phyloP scores from a whole-genome alignment of 2,113 vertebrate genomes.

The Myiagra hebetior region DNA sequence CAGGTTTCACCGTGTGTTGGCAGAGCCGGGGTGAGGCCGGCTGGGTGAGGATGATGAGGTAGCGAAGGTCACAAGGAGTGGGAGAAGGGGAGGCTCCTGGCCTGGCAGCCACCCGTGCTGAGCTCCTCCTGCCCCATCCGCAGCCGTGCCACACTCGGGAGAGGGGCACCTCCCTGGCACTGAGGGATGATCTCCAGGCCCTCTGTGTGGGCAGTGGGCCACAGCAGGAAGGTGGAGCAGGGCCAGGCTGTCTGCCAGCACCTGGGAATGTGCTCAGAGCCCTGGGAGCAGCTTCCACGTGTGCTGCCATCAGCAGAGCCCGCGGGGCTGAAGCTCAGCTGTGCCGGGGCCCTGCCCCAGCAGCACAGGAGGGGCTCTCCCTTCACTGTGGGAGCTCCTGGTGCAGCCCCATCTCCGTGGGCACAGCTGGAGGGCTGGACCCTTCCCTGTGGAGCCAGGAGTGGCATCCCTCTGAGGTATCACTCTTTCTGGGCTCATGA shows the following conservation, averaged over 20 bases:
- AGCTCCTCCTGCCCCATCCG: neutral
- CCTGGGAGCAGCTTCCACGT: neutral
- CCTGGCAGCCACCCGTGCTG: neutral
- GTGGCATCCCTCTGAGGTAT: fast-evolving
- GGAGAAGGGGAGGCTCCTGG: neutral
- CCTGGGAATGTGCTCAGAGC: neutral
- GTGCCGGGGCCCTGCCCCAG: neutral
- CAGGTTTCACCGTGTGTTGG: neutral
- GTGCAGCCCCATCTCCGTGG: neutral
- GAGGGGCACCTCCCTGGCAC: neutral
- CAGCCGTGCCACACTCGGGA: neutral
- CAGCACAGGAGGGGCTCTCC: neutral
- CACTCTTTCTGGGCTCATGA: neutral
- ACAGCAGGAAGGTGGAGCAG: neutral
- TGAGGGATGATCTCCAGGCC: neutral
- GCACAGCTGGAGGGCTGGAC: neutral
- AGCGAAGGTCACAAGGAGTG: neutral
- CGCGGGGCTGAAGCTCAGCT: fast-evolving
- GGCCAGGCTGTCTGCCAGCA: neutral
- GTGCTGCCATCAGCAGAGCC: neutral
- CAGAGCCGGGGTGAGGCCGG: neutral
- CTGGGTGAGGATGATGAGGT: neutral
- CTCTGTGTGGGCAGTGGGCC: neutral
- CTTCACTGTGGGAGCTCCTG: fast-evolving
- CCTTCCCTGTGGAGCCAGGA: neutral